phyloP scores from a whole-genome alignment of 2,888 invertebrate genomes.

The Rhingia rostrata region DNA sequence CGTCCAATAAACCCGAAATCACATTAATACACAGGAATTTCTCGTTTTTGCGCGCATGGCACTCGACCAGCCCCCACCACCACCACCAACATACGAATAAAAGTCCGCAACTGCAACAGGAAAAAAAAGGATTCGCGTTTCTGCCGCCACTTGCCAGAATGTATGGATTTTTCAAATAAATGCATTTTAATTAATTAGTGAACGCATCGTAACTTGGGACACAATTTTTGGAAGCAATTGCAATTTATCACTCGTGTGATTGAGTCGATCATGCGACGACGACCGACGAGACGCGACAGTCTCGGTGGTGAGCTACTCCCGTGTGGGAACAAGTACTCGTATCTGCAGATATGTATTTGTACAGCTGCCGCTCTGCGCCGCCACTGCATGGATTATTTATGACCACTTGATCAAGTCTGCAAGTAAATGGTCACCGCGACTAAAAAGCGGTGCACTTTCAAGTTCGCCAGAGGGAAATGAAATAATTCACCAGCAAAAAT shows the following conservation, averaged over 20 bases:
- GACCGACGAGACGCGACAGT: conserved; percentile 30
- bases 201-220: conserved; percentile 71
- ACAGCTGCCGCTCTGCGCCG: conserved; percentile 29
- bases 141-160: conserved; percentile 59
- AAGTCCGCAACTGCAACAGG: neutral
- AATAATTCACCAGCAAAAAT: conserved; percentile 40
- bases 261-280: conserved; percentile 64
- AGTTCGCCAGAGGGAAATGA: conserved; percentile 50
- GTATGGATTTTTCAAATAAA: conserved; percentile 73
- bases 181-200: conserved; percentile 74
- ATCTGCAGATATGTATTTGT: conserved; percentile 27
- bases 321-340: neutral
- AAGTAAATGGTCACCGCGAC: conserved; percentile 63
- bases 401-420: conserved; percentile 62
- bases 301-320: neutral
- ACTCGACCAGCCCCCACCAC: conserved; percentile 8
- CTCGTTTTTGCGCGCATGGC: conserved; percentile 57
- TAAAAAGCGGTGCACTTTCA: conserved; percentile 66
- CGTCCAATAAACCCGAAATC: conserved; percentile 71
- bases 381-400: conserved; percentile 62
- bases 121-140: conserved; percentile 38
- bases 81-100: neutral
- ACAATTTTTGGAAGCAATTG: conserved; percentile 73
- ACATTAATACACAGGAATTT: conserved; percentile 68
- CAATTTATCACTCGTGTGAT: conserved; percentile 71